A percentile compares a stretch with the other conserved stretches of the same genome.
Evolutionary conservation across 2,113 vertebrate genomes (phyloP).

Genomic region (Machaerirhynchus nigripectus): DNA sequence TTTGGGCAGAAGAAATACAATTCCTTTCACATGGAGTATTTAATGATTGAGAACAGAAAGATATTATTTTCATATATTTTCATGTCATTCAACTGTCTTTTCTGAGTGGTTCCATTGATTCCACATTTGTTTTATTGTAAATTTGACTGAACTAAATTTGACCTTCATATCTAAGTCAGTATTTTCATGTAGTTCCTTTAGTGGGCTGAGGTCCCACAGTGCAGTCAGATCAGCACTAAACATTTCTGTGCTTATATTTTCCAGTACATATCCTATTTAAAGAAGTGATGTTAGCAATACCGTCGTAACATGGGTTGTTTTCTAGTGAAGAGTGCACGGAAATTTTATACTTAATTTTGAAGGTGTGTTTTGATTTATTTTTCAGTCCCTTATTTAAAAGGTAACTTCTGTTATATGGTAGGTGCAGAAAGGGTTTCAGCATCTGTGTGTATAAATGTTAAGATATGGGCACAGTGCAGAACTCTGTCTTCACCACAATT

Average conservation of each 20-base stretch:
- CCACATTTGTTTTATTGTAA: neutral
- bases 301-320: accelerated
- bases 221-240: neutral
- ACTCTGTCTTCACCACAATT: neutral
- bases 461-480: accelerated
- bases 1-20: neutral
- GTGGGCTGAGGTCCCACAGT: neutral
- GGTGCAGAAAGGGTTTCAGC: neutral
- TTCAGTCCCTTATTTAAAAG: neutral
- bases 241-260: neutral
- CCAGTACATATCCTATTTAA: neutral
- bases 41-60: neutral
- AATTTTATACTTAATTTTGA: neutral
- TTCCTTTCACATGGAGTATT: neutral
- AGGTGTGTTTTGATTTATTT: neutral
- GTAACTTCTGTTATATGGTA: neutral
- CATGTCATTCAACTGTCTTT: neutral
- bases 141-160: neutral
- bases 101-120: neutral
- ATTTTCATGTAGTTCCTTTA: neutral
- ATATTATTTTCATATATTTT: neutral
- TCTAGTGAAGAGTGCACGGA: neutral
- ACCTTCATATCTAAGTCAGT: neutral
- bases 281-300: neutral
- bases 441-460: neutral